phyloP scores from a whole-genome alignment of 2,888 invertebrate species.

The Colletes collaris region DNA sequence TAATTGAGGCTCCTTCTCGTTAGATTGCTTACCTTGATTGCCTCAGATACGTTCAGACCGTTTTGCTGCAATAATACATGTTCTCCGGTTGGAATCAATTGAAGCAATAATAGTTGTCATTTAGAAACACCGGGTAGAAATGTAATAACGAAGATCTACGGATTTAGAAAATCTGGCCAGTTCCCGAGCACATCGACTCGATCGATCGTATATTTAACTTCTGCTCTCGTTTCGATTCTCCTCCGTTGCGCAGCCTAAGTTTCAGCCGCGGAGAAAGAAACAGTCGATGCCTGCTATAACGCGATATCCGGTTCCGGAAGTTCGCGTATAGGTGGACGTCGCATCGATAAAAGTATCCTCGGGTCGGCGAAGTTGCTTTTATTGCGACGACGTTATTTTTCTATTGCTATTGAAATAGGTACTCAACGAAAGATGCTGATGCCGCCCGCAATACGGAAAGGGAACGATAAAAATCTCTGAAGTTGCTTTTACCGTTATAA shows the following conservation, averaged over 20 bases:
- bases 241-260: not conserved
- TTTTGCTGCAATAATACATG: too few relatives aligned
- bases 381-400: constrained; percentile 57
- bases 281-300: not conserved
- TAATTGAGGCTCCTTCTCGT: too few relatives aligned
- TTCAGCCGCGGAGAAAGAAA: not conserved
- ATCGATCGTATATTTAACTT: not conserved
- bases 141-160: too few relatives aligned
- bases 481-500: constrained; percentile 47
- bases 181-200: too few relatives aligned
- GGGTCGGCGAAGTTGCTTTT: constrained; percentile 53
- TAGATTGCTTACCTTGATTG: too few relatives aligned
- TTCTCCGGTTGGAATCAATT: too few relatives aligned
- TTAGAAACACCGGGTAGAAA: too few relatives aligned
- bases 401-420: constrained; percentile 61
- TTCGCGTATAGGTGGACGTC: constrained; percentile 10
- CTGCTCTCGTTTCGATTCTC: not conserved
- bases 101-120: too few relatives aligned
- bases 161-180: too few relatives aligned
- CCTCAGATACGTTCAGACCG: too few relatives aligned
- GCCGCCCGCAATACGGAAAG: constrained; percentile 16
- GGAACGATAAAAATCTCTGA: constrained; percentile 58
- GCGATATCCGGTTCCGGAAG: not conserved
- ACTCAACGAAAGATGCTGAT: constrained; percentile 54
- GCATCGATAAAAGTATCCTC: constrained; percentile 48